Evolutionary conservation across 1,140 invertebrate species (phyloP).

Genomic region (Rhyzopertha dominica): DNA sequence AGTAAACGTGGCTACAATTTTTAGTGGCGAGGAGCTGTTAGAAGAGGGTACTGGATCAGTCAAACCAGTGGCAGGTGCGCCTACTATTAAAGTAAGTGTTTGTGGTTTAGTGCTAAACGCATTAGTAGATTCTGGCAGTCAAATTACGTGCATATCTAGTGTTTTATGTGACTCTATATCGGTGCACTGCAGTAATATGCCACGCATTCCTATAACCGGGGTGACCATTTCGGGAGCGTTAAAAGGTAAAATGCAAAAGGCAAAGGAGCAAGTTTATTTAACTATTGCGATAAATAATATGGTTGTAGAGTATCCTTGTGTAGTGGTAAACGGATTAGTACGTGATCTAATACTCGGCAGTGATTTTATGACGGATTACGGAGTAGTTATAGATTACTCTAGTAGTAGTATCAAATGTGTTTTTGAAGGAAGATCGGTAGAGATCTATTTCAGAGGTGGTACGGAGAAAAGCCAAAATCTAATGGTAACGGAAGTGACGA

Average conservation of each 20-base stretch:
- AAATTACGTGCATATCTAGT: conserved; percentile 31
- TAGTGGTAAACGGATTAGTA: conserved; percentile 24
- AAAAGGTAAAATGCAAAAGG: conserved; percentile 20
- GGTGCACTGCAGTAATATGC: conserved; percentile 9
- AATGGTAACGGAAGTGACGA: too few species aligned
- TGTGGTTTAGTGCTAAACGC: not conserved
- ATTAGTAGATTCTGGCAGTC: conserved; percentile 25
- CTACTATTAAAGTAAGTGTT: not conserved
- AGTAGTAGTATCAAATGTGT: not conserved
- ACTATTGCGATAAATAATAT: not conserved
- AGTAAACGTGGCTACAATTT: conserved; percentile 5
- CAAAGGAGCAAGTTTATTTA: conserved; percentile 19
- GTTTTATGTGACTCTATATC: conserved; percentile 16
- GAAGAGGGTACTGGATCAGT: not conserved
- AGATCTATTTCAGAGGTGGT: too few species aligned
- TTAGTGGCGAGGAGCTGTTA: conserved; percentile 2
- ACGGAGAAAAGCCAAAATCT: too few species aligned
- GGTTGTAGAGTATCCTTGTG: conserved; percentile 11
- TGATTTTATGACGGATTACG: conserved; percentile 26
- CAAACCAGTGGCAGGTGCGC: not conserved
- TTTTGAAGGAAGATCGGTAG: not conserved
- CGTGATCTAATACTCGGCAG: conserved; percentile 25
- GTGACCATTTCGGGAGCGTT: conserved; percentile 21
- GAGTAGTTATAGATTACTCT: conserved; percentile 13
- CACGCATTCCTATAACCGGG: conserved; percentile 21